Conservation (phyloP, 64 coral and sea anemone species). For the Pachyseris speciosa region DNA sequence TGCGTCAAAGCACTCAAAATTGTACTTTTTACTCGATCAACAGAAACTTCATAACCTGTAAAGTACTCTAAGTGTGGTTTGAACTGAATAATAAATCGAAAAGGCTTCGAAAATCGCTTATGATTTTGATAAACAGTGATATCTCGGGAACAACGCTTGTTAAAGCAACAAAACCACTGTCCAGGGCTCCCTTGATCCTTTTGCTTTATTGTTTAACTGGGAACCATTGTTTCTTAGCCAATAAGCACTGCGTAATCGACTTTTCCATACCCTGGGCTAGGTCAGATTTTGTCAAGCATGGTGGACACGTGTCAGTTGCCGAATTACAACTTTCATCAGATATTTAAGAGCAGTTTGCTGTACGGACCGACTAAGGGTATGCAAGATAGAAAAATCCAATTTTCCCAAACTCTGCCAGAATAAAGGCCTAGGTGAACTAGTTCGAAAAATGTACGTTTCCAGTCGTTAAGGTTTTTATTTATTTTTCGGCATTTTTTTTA, state of each 20-base stretch:
- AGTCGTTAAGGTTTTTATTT: no score
- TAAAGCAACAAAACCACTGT: slow-evolving; percentile 29
- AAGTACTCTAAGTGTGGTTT: slow-evolving; percentile 23
- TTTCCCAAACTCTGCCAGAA: no score
- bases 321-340: not conserved
- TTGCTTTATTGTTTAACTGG: slow-evolving; percentile 8
- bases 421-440: no score
- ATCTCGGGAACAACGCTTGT: slow-evolving; percentile 11
- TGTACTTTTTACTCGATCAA: slow-evolving; percentile 16
- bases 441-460: no score
- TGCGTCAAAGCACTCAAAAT: slow-evolving; percentile 29
- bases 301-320: not conserved
- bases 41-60: slow-evolving; percentile 21
- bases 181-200: slow-evolving; percentile 4
- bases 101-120: slow-evolving; percentile 56
- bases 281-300: not conserved
- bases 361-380: no score
- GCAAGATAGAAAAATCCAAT: no score
- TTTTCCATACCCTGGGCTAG: not conserved
- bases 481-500: no score
- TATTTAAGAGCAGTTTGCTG: no score
- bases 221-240: slow-evolving; percentile 22
- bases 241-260: slow-evolving; percentile 33
- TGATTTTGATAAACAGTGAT: slow-evolving; percentile 27
- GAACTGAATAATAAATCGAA: slow-evolving; percentile 37